Evolutionary conservation across 1,140 invertebrate genomes (phyloP), one percentile per base, ranked within the genome.

Genomic region (Piezodorus guildinii): DNA sequence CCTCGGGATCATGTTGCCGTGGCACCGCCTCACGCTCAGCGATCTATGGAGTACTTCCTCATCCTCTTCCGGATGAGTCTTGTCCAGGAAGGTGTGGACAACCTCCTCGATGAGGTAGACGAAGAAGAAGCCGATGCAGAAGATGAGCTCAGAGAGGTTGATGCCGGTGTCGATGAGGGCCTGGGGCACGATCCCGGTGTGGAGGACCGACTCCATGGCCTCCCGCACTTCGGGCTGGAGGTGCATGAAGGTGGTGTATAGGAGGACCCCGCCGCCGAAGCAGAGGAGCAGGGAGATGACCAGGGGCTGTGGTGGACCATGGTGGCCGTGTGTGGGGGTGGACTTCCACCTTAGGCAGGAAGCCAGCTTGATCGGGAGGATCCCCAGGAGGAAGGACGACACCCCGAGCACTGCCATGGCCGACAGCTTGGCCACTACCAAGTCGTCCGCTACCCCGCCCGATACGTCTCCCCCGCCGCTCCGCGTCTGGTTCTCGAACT

Each of bases 251-350:
- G 85, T 85, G 2, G 88, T 90, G 68, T 83, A 87, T 15, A 91
- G 73, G 43, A 91, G 77, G 2, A 91, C 88, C 1, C 88, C 88
- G n/a, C 85, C 88, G 14, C 87, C 87, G 73, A 88, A 88, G 72
- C 86, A 88, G 19, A 87, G 77, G 52, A 88, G 72, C 39, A 85
- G 70, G 8, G 81, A 83, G 17, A 83, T 78, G 46, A 79, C 67
- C 0, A 82, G 72, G 63, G 77, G 74, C 72, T 81, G 74, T 3
- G 3, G 74, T 3, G 3, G 27, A 3, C 27, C 27, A 23, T 72
- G 71, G 21, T 71, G 69, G 34, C 71, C 68, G 39, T 64, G 62
- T 64, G 58, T 51, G 45, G 63, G 16, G 49, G 44, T 27, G 17
- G 44, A 34, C 45, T 72, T 73, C 60, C 72, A 72, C 19, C 72